Base-by-base conservation (phyloP, 2,113 vertebrate genomes). In the Willisornis vidua region DNA sequence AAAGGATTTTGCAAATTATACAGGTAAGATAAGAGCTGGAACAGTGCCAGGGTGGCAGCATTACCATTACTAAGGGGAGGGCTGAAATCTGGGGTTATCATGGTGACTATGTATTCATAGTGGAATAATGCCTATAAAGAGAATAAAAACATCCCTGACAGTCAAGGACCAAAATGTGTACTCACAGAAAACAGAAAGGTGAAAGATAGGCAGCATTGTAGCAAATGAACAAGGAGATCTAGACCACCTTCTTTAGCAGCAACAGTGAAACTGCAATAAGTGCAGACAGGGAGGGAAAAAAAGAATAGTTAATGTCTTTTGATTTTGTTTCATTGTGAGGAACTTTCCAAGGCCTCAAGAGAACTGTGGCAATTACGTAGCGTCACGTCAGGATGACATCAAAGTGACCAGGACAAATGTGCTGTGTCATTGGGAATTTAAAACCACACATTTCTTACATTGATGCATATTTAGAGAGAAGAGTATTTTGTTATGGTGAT, bases 401-500 rank as follows among this genome's bases (percentile, higher is more conserved):
- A 73, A 33, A 81, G 39, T 59, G 81, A 76, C 77, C 66, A 35
- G 72, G 89, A 75, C 48, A 46, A 57, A 57, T 15, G 37, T 73
- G 25, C 55, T 78, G 41, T 59, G 67, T 74, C 33, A 51, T 16
- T 55, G 48, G 46, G 72, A 86, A 45, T 68, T 43, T 19, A 81
- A 66, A 72, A 28, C 17, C 49, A 45, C 7, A 0, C 57, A 10
- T 57, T n/a, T n/a, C 55, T 75, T 65, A 80, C 29, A 19, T 4
- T 61, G 72, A 76, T 72, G 68, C 82, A 26, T 46, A 83, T 41
- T 84, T 5, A 46, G 82, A 88, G 89, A 71, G 51, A 52, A 75
- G 77, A 90, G 66, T 35, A 72, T 86, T 75, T 86, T 93, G 65
- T 77, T 85, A 12, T 58, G 62, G 54, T 96, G 91, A 96, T 70